Percentiles rank a stretch among this genome's conserved stretches.
These are phyloP conservation scores for Oncopodura yosiiana DNA, from an alignment of 1,140 invertebrate genomes.

Conservation along the genomic window DNA sequence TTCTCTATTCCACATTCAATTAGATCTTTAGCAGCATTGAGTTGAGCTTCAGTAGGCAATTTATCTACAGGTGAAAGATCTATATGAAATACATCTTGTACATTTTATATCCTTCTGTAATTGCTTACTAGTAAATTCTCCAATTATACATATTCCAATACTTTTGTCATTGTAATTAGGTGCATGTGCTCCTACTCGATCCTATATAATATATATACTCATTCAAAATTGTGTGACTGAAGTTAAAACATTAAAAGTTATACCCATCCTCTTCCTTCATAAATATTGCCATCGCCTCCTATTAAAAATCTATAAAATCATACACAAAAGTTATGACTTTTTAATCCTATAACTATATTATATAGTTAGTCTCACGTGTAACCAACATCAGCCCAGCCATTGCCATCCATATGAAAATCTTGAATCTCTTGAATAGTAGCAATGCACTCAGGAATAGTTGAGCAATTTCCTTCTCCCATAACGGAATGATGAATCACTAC, in stretches of 20 bases:
- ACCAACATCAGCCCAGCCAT: constrained; percentile 54
- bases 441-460: constrained; percentile 45
- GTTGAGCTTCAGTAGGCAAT: constrained; percentile 49
- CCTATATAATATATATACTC: no score
- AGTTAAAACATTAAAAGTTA: no score
- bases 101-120: constrained; percentile 36
- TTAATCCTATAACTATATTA: neutral
- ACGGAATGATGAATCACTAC: constrained; percentile 69
- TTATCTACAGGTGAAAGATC: constrained; percentile 40
- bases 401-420: constrained; percentile 60
- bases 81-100: constrained; percentile 16
- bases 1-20: constrained; percentile 51
- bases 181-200: constrained; percentile 59
- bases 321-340: neutral
- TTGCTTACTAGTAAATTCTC: constrained; percentile 47
- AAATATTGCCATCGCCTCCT: constrained; percentile 62
- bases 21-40: constrained; percentile 49
- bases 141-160: constrained; percentile 59
- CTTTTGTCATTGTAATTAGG: constrained; percentile 52
- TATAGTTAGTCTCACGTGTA: constrained; percentile 47
- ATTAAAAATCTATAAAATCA: constrained; percentile 55
- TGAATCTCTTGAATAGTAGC: constrained; percentile 51
- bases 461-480: constrained; percentile 48
- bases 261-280: constrained; percentile 64
- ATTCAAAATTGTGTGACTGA: no score